phyloP scores from a whole-genome alignment of 2,113 vertebrate species.

The Microcebus ravelobensis region DNA sequence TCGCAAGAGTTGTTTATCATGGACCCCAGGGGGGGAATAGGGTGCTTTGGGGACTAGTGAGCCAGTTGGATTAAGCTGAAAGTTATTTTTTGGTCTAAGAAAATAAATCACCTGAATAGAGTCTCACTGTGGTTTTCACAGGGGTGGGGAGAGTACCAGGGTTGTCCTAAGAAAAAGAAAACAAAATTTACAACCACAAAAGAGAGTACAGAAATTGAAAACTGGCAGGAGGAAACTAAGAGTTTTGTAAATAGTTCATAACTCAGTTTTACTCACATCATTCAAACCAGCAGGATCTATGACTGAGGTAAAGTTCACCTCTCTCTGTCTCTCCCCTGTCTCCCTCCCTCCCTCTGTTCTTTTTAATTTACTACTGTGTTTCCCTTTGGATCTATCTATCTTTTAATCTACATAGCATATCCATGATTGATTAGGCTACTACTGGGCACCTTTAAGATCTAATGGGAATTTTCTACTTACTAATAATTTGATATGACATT shows the following conservation, averaged over 20 bases:
- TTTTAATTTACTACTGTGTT: neutral
- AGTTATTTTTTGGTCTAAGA: slow-evolving; percentile 48
- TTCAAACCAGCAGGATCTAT: fast-evolving
- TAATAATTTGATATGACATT: slow-evolving; percentile 61
- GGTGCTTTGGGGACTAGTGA: neutral
- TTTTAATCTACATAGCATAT: slow-evolving; percentile 56
- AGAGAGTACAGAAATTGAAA: slow-evolving; percentile 1
- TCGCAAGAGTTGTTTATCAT: slow-evolving; percentile 21
- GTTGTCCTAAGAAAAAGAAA: neutral
- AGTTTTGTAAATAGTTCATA: slow-evolving; percentile 16
- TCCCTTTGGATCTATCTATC: neutral
- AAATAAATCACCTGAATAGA: slow-evolving; percentile 54
- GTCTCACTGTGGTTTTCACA: slow-evolving; percentile 51
- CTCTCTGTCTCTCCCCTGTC: neutral
- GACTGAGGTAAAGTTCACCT: neutral
- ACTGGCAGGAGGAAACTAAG: neutral
- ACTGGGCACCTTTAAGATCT: slow-evolving; percentile 46
- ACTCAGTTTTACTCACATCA: neutral
- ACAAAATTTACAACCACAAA: slow-evolving; percentile 47
- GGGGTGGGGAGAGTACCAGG: neutral
- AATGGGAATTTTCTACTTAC: slow-evolving; percentile 55
- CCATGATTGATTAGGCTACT: neutral
- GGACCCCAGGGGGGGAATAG: neutral
- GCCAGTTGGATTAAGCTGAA: neutral
- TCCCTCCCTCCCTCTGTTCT: fast-evolving